These are phyloP conservation scores for Empis stercorea DNA, from an alignment of 2,888 invertebrate genomes.

Conservation along the genomic window DNA sequence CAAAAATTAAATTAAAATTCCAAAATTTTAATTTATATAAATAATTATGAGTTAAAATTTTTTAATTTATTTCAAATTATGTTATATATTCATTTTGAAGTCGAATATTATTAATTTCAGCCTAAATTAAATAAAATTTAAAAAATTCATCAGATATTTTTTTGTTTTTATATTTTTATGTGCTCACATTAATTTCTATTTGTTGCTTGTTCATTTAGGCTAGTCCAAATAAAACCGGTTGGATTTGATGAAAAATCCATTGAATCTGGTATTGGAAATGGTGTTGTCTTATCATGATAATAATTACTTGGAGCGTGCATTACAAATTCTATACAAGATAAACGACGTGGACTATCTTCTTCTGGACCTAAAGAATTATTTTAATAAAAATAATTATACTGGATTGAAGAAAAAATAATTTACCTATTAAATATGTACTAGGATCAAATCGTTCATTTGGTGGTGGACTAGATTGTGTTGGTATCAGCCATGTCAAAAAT, in stretches of 20 bases:
- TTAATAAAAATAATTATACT: neutral
- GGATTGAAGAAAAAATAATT: slow-evolving; percentile 6
- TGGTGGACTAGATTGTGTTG: slow-evolving; percentile 67
- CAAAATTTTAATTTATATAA: too few relatives aligned
- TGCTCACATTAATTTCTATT: neutral
- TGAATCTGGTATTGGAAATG: slow-evolving; percentile 50
- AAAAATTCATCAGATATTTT: too few relatives aligned
- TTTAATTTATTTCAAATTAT: too few relatives aligned
- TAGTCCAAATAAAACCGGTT: slow-evolving; percentile 53
- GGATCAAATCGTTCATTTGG: slow-evolving; percentile 73
- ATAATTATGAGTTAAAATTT: too few relatives aligned
- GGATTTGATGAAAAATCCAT: slow-evolving; percentile 38
- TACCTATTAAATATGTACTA: slow-evolving; percentile 77
- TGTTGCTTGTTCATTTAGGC: slow-evolving; percentile 30
- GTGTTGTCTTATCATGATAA: slow-evolving; percentile 60
- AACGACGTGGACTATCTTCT: slow-evolving; percentile 73
- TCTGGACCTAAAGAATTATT: slow-evolving; percentile 55
- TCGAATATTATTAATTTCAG: too few relatives aligned
- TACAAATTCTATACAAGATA: slow-evolving; percentile 80
- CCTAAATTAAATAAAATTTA: too few relatives aligned
- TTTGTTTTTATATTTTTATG: neutral
- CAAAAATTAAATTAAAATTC: neutral
- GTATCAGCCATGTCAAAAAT: slow-evolving; percentile 81
- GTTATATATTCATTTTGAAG: too few relatives aligned
- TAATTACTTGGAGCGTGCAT: slow-evolving; percentile 92